Evolutionary conservation across 2,888 invertebrate species (phyloP).

Genomic region (Calliopum simillimum): DNA sequence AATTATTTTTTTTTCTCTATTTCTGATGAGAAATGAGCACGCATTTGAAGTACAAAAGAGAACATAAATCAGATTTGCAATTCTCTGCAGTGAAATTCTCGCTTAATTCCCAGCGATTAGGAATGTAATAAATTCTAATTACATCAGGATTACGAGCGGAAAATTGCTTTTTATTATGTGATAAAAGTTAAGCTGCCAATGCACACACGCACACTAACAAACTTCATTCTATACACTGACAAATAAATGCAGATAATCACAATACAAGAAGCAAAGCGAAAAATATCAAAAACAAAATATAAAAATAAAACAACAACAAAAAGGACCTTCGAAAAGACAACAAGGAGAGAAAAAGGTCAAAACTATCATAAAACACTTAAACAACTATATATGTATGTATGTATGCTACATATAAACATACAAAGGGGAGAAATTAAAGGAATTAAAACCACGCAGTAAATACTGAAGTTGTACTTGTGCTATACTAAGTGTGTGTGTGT

Average conservation of each 20-base stretch:
- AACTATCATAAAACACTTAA: constrained; percentile 13
- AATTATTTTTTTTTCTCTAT: neutral
- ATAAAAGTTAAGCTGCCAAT: constrained; percentile 32
- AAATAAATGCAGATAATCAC: constrained; percentile 21
- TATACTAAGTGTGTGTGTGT: neutral
- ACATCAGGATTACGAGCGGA: constrained; percentile 38
- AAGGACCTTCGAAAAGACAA: neutral
- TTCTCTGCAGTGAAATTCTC: constrained; percentile 8
- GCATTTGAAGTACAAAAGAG: neutral
- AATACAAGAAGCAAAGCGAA: neutral
- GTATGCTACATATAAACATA: no score
- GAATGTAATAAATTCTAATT: constrained; percentile 42
- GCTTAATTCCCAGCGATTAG: constrained; percentile 34
- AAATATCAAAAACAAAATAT: neutral
- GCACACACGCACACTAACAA: neutral
- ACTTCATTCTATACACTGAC: constrained; percentile 2
- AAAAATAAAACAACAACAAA: neutral
- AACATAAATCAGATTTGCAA: constrained; percentile 8
- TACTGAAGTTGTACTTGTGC: neutral
- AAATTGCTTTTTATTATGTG: constrained; percentile 41
- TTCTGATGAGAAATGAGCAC: neutral
- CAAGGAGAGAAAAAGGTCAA: constrained; percentile 2
- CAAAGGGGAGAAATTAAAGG: neutral
- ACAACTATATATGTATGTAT: no score
- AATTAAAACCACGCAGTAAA: constrained; percentile 2